These are phyloP conservation scores for Pachyramphus minor DNA, from an alignment of 2,113 vertebrate genomes.

Conservation along the genomic window DNA sequence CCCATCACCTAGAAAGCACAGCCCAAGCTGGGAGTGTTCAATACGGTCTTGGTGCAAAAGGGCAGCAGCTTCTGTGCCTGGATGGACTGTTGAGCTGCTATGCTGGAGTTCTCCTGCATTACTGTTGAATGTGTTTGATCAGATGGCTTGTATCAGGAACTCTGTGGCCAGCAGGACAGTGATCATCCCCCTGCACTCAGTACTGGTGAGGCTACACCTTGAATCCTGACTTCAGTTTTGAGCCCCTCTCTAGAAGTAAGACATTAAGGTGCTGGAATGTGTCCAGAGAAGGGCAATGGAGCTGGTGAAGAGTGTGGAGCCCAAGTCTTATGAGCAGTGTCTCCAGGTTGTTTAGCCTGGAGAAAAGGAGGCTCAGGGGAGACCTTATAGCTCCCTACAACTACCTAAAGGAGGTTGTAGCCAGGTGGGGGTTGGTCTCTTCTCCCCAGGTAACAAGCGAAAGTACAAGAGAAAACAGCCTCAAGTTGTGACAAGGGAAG, in stretches of 20 bases:
- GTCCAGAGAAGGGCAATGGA: not conserved
- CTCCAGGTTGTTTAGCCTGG: not conserved
- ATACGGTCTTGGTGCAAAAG: not conserved
- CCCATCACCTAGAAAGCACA: fast-evolving
- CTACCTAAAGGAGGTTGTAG: not conserved
- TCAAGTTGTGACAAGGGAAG: not conserved
- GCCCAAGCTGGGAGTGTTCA: not conserved
- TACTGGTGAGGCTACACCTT: not conserved
- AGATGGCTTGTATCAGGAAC: not conserved
- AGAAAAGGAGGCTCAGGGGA: not conserved
- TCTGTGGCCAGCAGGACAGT: not conserved
- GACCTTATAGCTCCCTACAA: not conserved
- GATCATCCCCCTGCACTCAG: no score
- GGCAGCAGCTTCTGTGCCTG: not conserved
- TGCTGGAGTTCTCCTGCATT: not conserved
- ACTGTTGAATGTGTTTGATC: not conserved
- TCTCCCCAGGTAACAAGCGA: fast-evolving
- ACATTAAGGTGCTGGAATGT: not conserved
- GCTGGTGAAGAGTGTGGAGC: not conserved
- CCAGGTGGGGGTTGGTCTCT: not conserved
- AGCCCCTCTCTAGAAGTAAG: not conserved
- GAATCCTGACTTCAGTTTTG: not conserved
- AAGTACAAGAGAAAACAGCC: not conserved
- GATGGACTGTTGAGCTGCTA: not conserved
- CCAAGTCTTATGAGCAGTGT: not conserved